Conservation (phyloP, 2,888 invertebrate genomes). For the Cerceris ruficornis region DNA sequence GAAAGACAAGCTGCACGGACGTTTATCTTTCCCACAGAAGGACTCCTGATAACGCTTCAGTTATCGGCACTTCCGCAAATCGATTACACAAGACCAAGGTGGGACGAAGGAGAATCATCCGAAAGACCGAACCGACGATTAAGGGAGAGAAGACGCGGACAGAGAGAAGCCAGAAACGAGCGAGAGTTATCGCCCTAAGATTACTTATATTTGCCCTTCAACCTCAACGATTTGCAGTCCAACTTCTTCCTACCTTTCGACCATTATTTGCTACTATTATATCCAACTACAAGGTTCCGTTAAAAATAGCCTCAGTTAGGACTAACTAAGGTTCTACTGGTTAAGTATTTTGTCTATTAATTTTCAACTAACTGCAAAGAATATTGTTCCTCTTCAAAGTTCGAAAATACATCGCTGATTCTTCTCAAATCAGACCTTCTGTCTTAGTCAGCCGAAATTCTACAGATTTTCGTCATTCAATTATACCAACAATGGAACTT, state of each 20-base stretch:
- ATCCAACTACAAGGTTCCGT: background rate
- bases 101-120: slow-evolving; percentile 32
- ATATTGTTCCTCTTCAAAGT: too few relatives aligned
- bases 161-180: slow-evolving; percentile 4
- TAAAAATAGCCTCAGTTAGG: background rate
- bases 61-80: slow-evolving; percentile 68
- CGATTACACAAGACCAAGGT: slow-evolving; percentile 58
- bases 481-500: too few relatives aligned
- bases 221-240: background rate
- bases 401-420: too few relatives aligned
- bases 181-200: background rate
- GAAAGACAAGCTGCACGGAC: slow-evolving; percentile 58
- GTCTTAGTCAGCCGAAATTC: too few relatives aligned
- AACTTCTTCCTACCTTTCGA: too few relatives aligned
- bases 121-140: slow-evolving; percentile 31
- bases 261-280: background rate
- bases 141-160: slow-evolving; percentile 22
- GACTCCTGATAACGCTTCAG: slow-evolving; percentile 60
- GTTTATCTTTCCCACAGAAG: slow-evolving; percentile 67
- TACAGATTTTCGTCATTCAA: too few relatives aligned
- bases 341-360: too few relatives aligned
- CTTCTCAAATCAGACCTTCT: too few relatives aligned
- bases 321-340: too few relatives aligned
- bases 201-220: background rate
- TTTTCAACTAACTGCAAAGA: too few relatives aligned